phyloP scores from a whole-genome alignment of 1,140 invertebrate genomes.

The Hyles vespertilio region DNA sequence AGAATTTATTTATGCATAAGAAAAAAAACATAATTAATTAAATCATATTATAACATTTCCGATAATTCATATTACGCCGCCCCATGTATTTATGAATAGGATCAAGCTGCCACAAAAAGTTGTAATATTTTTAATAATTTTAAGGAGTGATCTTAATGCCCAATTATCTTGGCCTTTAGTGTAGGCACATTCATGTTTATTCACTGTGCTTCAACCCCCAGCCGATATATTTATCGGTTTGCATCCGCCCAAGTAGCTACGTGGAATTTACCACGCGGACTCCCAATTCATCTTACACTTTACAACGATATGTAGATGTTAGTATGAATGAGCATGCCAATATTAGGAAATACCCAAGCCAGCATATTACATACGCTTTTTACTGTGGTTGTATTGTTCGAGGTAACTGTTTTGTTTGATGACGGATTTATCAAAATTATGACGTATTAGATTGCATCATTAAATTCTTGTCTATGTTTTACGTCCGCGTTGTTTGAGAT shows the following conservation, averaged over 20 bases:
- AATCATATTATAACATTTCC: too few relatives aligned
- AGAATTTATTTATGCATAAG: too few relatives aligned
- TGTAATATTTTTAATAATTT: too few relatives aligned
- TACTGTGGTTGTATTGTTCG: background rate
- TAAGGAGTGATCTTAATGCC: background rate
- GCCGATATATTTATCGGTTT: slow-evolving; percentile 9
- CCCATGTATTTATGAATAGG: too few relatives aligned
- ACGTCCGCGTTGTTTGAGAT: too few relatives aligned
- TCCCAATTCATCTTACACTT: slow-evolving; percentile 5
- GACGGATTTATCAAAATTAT: background rate
- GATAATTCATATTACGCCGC: too few relatives aligned
- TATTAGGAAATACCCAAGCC: background rate
- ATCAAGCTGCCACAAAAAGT: too few relatives aligned
- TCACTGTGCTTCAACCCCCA: slow-evolving; percentile 5
- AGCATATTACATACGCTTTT: slow-evolving; percentile 1
- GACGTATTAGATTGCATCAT: too few relatives aligned
- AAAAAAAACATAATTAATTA: too few relatives aligned
- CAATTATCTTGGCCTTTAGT: background rate
- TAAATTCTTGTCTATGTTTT: too few relatives aligned
- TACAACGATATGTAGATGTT: slow-evolving; percentile 8
- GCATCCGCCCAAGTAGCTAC: slow-evolving; percentile 5
- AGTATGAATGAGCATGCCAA: too few relatives aligned
- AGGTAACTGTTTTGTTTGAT: background rate
- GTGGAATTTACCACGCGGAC: slow-evolving; percentile 7
- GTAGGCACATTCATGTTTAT: slow-evolving; percentile 8